These are phyloP conservation scores for Phenganax stokvisi DNA, from an alignment of 92 coral and sea anemone genomes.

Conservation along the genomic window DNA sequence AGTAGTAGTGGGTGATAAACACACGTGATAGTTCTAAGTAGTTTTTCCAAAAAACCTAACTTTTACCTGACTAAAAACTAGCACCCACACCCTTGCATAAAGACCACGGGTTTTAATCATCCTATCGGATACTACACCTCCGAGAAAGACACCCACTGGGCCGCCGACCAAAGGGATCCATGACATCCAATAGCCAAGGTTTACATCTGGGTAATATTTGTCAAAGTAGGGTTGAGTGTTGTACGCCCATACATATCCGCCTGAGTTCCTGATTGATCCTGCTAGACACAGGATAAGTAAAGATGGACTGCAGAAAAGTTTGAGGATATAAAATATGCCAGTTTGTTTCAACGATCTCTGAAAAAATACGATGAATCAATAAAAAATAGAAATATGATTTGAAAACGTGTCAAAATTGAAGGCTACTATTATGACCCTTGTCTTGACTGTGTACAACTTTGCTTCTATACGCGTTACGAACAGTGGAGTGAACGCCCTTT, in stretches of 20 bases:
- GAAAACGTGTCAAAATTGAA: not conserved
- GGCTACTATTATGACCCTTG: too few species aligned
- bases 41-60: too few species aligned
- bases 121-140: slow-evolving; percentile 94
- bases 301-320: slow-evolving; percentile 78
- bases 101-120: slow-evolving; percentile 82
- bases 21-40: too few species aligned
- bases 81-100: slow-evolving; percentile 88
- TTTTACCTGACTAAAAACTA: slow-evolving; percentile 84
- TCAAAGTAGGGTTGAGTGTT: slow-evolving; percentile 97
- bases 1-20: too few species aligned
- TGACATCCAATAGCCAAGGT: slow-evolving; percentile 91
- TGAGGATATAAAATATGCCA: slow-evolving; percentile 49
- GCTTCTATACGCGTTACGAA: too few species aligned
- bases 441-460: too few species aligned
- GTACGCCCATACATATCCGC: slow-evolving; percentile 98
- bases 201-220: slow-evolving; percentile 83
- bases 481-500: too few species aligned
- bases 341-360: slow-evolving; percentile 9
- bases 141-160: slow-evolving; percentile 83
- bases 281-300: slow-evolving; percentile 75
- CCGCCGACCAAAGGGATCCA: slow-evolving; percentile 98
- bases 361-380: not conserved
- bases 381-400: too few species aligned
- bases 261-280: slow-evolving; percentile 93